Conservation (phyloP, 1,140 invertebrate species). For the Telenomus remus region DNA sequence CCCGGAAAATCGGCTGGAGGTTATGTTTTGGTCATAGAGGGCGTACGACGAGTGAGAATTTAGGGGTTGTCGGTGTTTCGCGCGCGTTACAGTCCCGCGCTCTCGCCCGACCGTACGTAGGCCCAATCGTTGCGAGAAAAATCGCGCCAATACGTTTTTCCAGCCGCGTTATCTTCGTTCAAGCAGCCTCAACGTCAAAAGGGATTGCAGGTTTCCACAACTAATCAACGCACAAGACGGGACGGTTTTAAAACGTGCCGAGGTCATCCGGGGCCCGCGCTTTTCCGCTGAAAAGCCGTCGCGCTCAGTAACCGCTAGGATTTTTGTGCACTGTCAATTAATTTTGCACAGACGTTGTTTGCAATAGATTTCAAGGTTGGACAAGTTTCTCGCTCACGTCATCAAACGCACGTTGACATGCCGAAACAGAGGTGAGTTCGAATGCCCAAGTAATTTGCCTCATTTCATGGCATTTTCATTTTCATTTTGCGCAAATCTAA, state of each 20-base stretch:
- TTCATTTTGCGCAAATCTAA: too few species aligned
- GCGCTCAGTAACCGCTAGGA: background rate
- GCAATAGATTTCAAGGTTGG: constrained; percentile 2
- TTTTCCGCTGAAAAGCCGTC: background rate
- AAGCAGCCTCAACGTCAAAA: too few species aligned
- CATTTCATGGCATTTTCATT: constrained; percentile 12
- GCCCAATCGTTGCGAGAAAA: constrained; percentile 1
- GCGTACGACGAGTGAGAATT: constrained; percentile 60
- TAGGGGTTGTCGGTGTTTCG: constrained; percentile 72
- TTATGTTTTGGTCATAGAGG: constrained; percentile 73
- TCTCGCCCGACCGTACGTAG: constrained; percentile 53
- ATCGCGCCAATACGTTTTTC: constrained; percentile 1
- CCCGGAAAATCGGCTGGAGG: constrained; percentile 59
- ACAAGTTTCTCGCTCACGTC: constrained; percentile 63
- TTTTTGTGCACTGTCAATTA: background rate
- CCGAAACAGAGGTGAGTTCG: constrained; percentile 70
- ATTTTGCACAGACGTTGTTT: background rate
- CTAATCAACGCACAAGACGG: too few species aligned
- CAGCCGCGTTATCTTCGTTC: background rate
- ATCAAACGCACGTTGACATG: constrained; percentile 66
- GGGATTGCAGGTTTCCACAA: too few species aligned
- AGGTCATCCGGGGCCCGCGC: too few species aligned
- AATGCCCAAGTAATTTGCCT: constrained; percentile 14
- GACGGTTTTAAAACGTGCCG: too few species aligned
- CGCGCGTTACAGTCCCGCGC: constrained; percentile 74